phyloP scores from a whole-genome alignment of 2,113 vertebrate species.

The Zapus hudsonius region DNA sequence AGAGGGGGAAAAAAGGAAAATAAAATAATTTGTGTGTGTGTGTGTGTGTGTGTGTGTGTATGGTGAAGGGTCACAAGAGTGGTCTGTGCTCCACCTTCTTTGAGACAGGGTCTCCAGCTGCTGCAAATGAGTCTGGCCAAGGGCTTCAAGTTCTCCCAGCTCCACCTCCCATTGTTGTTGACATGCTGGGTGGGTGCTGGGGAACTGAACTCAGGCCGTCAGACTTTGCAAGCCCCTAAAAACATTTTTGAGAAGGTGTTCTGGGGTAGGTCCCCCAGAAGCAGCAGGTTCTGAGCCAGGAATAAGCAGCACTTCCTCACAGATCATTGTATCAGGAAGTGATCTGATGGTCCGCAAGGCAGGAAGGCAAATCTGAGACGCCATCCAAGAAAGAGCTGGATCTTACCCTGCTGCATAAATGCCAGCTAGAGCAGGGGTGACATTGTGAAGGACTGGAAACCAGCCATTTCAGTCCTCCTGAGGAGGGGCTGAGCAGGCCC shows the following conservation, averaged over 20 bases:
- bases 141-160: too few species aligned
- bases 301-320: neutral
- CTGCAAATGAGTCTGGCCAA: too few species aligned
- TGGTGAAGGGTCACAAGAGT: too few species aligned
- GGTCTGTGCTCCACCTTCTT: too few species aligned
- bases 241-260: neutral
- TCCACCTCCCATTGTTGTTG: too few species aligned
- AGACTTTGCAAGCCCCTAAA: too few species aligned
- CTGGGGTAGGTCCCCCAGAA: neutral
- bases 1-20: too few species aligned
- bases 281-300: neutral
- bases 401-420: neutral
- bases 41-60: too few species aligned
- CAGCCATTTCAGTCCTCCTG: neutral
- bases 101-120: too few species aligned
- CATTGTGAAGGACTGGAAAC: neutral
- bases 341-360: neutral
- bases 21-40: too few species aligned
- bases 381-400: neutral
- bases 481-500: neutral
- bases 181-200: too few species aligned
- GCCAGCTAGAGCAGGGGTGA: neutral
- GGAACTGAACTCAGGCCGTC: too few species aligned
- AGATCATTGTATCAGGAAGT: neutral
- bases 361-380: neutral